A percentile compares a stretch with the other conserved stretches of the same genome.
Conservation (phyloP, 2,797 vertebrate genomes). For the Petrocephalus sullivani region DNA sequence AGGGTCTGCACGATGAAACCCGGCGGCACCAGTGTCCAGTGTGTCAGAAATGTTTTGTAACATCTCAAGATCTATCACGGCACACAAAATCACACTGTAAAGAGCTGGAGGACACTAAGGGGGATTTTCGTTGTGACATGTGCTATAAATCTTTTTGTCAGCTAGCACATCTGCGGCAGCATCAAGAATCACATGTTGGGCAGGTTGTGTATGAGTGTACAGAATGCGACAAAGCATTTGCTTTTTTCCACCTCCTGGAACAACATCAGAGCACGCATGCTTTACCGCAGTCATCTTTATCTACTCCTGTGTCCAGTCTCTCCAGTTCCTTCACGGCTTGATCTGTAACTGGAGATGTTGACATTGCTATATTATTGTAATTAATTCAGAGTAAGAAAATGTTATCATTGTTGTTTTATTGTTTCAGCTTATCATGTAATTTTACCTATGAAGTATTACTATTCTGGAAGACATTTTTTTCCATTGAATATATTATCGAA, state of each 20-base stretch:
- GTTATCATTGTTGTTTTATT: neutral
- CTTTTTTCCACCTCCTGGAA: constrained; percentile 66
- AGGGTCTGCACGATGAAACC: neutral
- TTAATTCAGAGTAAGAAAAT: neutral
- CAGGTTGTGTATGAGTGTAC: constrained; percentile 74
- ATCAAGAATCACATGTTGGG: constrained; percentile 70
- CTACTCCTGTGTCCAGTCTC: neutral
- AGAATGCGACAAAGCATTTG: constrained; percentile 74
- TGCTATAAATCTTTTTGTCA: constrained; percentile 66
- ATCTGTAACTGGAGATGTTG: neutral
- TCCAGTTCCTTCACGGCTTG: neutral
- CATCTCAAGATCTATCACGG: constrained; percentile 45
- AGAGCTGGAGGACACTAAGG: constrained; percentile 31
- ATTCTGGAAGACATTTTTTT: neutral
- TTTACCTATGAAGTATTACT: constrained; percentile 1
- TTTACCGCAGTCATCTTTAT: constrained; percentile 24
- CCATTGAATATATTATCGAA: neutral
- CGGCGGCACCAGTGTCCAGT: constrained; percentile 45
- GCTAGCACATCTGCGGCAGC: constrained; percentile 51
- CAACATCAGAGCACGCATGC: constrained; percentile 63
- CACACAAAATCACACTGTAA: constrained; percentile 57
- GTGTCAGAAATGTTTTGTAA: constrained; percentile 41
- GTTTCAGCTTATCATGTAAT: neutral
- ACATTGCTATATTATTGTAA: neutral
- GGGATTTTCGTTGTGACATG: constrained; percentile 66